phyloP scores from a whole-genome alignment of 1,140 invertebrate genomes.

The Ceratosolen fusciceps region DNA sequence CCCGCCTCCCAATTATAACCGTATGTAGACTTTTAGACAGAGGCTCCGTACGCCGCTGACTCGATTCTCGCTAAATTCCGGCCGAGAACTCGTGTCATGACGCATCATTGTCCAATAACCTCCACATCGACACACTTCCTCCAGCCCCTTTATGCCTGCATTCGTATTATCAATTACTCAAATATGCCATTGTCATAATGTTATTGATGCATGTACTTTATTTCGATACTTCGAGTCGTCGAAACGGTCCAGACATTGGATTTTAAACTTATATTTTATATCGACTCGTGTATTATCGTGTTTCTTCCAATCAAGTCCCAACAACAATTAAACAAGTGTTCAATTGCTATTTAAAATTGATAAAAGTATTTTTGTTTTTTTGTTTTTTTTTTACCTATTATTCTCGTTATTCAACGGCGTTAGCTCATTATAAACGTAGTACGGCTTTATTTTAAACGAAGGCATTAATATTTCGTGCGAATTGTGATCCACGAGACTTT shows the following conservation, averaged over 20 bases:
- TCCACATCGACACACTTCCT: too few relatives aligned
- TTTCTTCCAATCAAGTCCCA: neutral
- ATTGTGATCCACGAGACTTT: too few relatives aligned
- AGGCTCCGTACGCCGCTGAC: neutral
- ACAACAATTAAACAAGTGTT: too few relatives aligned
- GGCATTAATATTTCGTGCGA: too few relatives aligned
- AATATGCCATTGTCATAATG: conserved; percentile 21
- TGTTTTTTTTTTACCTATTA: too few relatives aligned
- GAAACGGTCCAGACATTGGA: neutral
- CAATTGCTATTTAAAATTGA: neutral
- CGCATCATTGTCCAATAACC: neutral
- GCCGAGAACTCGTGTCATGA: neutral
- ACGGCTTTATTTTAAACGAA: too few relatives aligned
- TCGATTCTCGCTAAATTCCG: conserved; percentile 14
- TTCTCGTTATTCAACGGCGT: too few relatives aligned
- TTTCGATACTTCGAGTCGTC: neutral
- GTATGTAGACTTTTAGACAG: conserved; percentile 28
- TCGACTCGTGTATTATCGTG: neutral
- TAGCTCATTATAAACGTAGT: too few relatives aligned
- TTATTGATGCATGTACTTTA: neutral
- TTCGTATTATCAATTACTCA: conserved; percentile 32
- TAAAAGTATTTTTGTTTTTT: neutral
- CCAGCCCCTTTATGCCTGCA: too few relatives aligned
- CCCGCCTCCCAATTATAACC: conserved; percentile 32
- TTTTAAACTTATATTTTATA: conserved; percentile 11